Conservation (phyloP, 2,888 invertebrate genomes). For the Chesias legatella region DNA sequence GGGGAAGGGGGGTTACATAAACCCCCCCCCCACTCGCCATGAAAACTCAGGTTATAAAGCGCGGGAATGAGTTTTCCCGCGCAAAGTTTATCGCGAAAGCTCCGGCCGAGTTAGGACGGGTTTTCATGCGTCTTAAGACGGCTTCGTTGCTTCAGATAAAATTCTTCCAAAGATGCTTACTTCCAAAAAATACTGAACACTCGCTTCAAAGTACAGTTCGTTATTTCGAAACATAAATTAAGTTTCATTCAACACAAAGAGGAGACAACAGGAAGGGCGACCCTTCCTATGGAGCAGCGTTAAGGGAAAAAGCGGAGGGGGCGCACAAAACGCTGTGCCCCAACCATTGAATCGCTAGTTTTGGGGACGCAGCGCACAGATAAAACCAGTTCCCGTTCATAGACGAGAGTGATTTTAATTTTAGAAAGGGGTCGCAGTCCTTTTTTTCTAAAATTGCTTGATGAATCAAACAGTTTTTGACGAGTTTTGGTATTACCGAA, state of each 20-base stretch:
- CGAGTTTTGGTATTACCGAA: too few relatives aligned
- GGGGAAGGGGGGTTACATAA: slow-evolving; percentile 45
- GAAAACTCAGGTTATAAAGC: slow-evolving; percentile 69
- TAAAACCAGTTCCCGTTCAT: slow-evolving; percentile 11
- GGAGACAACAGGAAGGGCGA: slow-evolving; percentile 59
- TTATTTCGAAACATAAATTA: slow-evolving; percentile 13
- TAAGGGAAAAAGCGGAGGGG: slow-evolving; percentile 53
- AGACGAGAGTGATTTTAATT: slow-evolving; percentile 7
- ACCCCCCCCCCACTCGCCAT: slow-evolving; percentile 47
- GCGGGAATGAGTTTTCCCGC: slow-evolving; percentile 75
- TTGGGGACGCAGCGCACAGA: slow-evolving; percentile 14
- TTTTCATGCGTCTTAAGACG: slow-evolving; percentile 45
- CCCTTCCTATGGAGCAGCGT: slow-evolving; percentile 45
- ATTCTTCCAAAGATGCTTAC: slow-evolving; percentile 8
- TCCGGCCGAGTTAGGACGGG: slow-evolving; percentile 41
- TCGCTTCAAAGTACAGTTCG: not conserved
- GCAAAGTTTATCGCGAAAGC: slow-evolving; percentile 66
- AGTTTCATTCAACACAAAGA: slow-evolving; percentile 38
- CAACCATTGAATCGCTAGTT: slow-evolving; percentile 32
- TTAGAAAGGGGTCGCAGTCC: not conserved
- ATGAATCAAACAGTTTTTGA: too few relatives aligned
- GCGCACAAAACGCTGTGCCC: slow-evolving; percentile 58
- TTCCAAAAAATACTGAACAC: too few relatives aligned
- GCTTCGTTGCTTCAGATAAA: slow-evolving; percentile 25
- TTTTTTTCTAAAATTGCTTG: not conserved